Base-by-base conservation (phyloP, 2,888 invertebrate species). In the Hemithea aestivaria region DNA sequence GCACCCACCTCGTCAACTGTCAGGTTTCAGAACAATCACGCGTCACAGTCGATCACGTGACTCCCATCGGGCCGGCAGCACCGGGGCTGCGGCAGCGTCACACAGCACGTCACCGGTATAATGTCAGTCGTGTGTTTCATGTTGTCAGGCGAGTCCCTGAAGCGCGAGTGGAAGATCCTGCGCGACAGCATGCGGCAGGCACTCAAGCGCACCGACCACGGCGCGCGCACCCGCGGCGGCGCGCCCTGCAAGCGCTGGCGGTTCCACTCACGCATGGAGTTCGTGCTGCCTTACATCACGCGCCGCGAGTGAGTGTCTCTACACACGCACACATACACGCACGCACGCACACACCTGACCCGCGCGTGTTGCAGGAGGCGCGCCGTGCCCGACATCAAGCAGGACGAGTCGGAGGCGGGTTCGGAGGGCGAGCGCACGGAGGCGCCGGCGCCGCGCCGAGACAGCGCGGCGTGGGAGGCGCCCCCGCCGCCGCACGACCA, bases 91-190 rank as follows among this genome's bases (percentile, higher is more conserved):
- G n/a, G n/a, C n/a, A n/a, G n/a, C n/a, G n/a, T n/a, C n/a, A n/a
- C n/a, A n/a, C n/a, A n/a, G n/a, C n/a, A n/a, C n/a, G n/a, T n/a
- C n/a, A n/a, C n/a, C n/a, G n/a, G n/a, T n/a, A n/a, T n/a, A n/a
- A n/a, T n/a, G n/a, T n/a, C n/a, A n/a, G n/a, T n/a, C n/a, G n/a
- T n/a, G n/a, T n/a, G n/a, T n/a, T n/a, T n/a, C 5, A 16, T 23
- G 21, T 24, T 23, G 1, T 3, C 58, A 87, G 85, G 77, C 16
- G 85, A 84, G 39, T 68, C 74, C 16, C 53, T 85, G 12, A 87
- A 85, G 50, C 68, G 84, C 1, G 85, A 87, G 45, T 87, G 87
- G 87, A 87, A 87, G 68, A 85, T 82, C 55, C 64, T 87, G 27
- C 73, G 87, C 6, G 87, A 87, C 68, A 83, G 83, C 20, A 71